These are phyloP conservation scores for Eugnorisma glareosa DNA, from an alignment of 2,888 invertebrate genomes.

Conservation along the genomic window DNA sequence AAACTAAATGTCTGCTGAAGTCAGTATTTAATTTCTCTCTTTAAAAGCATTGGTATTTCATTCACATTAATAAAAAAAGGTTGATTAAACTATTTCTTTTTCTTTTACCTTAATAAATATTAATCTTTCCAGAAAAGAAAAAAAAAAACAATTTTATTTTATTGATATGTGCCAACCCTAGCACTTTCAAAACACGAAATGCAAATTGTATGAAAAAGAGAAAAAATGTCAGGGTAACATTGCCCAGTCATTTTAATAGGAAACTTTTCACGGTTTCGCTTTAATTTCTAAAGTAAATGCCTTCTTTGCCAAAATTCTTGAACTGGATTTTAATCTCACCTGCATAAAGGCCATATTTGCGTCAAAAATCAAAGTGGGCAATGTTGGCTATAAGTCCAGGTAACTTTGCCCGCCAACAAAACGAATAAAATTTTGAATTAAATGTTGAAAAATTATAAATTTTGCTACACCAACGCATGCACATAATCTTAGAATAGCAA, in stretches of 20 bases:
- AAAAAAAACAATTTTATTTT: no score
- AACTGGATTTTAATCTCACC: constrained; percentile 1
- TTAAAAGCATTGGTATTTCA: no score
- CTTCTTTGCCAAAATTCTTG: constrained; percentile 4
- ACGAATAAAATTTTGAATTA: not conserved
- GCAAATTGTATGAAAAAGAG: constrained; percentile 3
- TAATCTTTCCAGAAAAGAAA: no score
- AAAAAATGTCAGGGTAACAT: constrained; percentile 3
- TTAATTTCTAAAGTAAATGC: constrained; percentile 1
- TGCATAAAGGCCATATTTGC: not conserved
- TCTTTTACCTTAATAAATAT: no score
- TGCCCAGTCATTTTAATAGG: not conserved
- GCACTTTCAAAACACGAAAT: not conserved
- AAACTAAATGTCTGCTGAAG: no score
- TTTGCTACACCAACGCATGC: not conserved
- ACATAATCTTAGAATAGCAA: not conserved
- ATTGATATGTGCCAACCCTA: constrained; percentile 8
- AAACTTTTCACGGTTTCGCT: not conserved
- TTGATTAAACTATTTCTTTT: no score
- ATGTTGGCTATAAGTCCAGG: constrained; percentile 18
- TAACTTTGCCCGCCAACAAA: constrained; percentile 15
- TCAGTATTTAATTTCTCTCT: no score
- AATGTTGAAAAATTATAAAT: not conserved
- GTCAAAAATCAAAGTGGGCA: constrained; percentile 19
- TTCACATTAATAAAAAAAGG: no score